phyloP scores from a whole-genome alignment of 2,888 invertebrate species.

The Watsonalla binaria region DNA sequence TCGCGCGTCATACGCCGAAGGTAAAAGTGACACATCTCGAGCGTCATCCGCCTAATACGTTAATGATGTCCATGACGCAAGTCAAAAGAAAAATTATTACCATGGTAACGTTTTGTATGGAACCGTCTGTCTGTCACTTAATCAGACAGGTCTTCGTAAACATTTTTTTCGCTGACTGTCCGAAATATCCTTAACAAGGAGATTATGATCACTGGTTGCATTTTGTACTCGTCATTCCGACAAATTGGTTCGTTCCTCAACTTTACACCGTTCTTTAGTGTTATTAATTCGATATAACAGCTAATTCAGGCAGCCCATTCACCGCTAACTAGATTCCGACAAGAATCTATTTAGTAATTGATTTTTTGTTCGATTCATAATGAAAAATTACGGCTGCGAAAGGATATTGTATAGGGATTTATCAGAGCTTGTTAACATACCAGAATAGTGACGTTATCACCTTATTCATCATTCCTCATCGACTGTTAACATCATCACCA shows the following conservation, averaged over 20 bases:
- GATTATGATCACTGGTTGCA: constrained; percentile 18
- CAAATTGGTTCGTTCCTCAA: constrained; percentile 37
- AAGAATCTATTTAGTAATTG: constrained; percentile 11
- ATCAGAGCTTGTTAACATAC: not conserved
- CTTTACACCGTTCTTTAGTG: not conserved
- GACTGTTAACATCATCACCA: no score
- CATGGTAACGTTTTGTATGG: no score
- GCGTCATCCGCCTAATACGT: no score
- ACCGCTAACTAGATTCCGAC: not conserved
- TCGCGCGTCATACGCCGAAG: no score
- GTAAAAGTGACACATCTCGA: no score
- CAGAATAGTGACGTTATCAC: not conserved
- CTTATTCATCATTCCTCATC: no score
- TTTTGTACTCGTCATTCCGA: constrained; percentile 36
- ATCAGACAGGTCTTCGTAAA: constrained; percentile 15
- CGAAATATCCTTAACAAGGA: constrained; percentile 16
- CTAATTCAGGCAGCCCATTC: not conserved
- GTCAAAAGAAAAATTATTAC: no score
- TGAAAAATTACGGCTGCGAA: constrained; percentile 10
- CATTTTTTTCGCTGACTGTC: constrained; percentile 28
- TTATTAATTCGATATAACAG: not conserved
- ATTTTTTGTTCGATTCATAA: constrained; percentile 14
- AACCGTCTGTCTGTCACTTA: constrained; percentile 4
- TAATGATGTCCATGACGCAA: no score
- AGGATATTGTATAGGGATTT: not conserved